Evolutionary conservation across 2,888 invertebrate species (phyloP).

Genomic region (Melipona bicolor): DNA sequence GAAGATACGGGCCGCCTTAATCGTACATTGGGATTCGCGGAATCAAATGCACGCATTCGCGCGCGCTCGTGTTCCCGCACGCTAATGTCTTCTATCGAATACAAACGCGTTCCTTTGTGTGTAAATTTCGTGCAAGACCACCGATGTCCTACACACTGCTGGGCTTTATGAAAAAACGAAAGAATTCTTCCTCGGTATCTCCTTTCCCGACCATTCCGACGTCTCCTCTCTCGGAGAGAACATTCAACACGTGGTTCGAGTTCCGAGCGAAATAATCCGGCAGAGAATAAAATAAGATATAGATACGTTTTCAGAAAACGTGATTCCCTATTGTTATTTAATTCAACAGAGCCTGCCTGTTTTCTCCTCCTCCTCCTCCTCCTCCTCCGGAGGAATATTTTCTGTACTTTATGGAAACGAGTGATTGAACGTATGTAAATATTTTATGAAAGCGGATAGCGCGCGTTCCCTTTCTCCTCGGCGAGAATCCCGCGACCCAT

Average conservation of each 20-base stretch:
- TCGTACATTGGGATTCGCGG: constrained; percentile 39
- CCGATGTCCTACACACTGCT: constrained; percentile 33
- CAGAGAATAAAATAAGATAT: background rate
- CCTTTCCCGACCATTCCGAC: constrained; percentile 39
- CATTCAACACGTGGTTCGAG: constrained; percentile 21
- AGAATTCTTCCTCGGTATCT: constrained; percentile 29
- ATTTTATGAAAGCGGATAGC: background rate
- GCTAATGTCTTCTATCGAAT: constrained; percentile 54
- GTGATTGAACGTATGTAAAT: background rate
- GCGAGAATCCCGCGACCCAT: too few relatives aligned
- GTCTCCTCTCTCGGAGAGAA: constrained; percentile 3
- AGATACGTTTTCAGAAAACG: background rate
- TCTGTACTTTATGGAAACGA: background rate
- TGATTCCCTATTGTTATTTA: background rate
- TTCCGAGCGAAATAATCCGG: constrained; percentile 24
- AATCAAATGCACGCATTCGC: constrained; percentile 54
- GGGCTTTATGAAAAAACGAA: constrained; percentile 61
- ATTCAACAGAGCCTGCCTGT: background rate
- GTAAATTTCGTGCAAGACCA: constrained; percentile 61
- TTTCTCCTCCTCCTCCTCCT: background rate
- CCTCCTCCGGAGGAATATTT: background rate
- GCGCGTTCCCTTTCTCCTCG: too few relatives aligned
- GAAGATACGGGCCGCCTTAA: constrained; percentile 24
- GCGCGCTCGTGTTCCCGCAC: constrained; percentile 51
- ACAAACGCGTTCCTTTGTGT: constrained; percentile 70